Evolutionary conservation across 2,797 vertebrate genomes (phyloP), one percentile per base, ranked within the genome.

Genomic region (Crocidura indochinensis): DNA sequence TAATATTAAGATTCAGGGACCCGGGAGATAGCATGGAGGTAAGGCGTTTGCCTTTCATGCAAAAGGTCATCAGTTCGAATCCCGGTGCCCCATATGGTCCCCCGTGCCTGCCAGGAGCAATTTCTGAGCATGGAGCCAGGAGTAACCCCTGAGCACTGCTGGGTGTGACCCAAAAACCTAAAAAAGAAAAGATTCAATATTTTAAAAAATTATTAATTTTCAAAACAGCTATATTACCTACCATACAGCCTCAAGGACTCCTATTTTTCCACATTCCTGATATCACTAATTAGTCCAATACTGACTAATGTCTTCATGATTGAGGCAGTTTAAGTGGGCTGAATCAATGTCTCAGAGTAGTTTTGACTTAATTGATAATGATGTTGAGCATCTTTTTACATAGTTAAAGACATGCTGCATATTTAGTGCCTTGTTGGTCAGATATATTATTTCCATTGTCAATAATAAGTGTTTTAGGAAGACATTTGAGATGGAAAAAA

Each of bases 401-500:
- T 4, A 24, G 56, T 56, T 71, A 51, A 17, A 60, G 31, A 75
- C 8, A 26, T 60, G 56, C 22, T 15, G 56, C 56, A 60, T 60
- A 60, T 60, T 60, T 60, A 6, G 20, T 19, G 15, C 19, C 19
- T 60, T 10, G 1, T 29, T 89, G 19, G 47, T 4, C 20, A 68
- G 86, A 47, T n/a, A 29, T 6, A 64, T 71, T 27, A 1, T 38
- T 86, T 80, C 29, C 71, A 31, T 79, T 8, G 5, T 22, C 71
- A 9, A n/a, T 91, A 17, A 1, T 68, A 76, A 38, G 64, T 83
- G 26, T 88, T 71, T n/a, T 0, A 94, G 6, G 76, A 2, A 82
- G 22, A 56, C 2, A 49, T 29, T 56, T 67, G 27, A 92, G 27
- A 80, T 67, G 10, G 87, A 67, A 31, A 44, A 84, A 78, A 86